Evolutionary conservation across 2,113 vertebrate genomes (phyloP).

Genomic region (Coregonus clupeaformis): DNA sequence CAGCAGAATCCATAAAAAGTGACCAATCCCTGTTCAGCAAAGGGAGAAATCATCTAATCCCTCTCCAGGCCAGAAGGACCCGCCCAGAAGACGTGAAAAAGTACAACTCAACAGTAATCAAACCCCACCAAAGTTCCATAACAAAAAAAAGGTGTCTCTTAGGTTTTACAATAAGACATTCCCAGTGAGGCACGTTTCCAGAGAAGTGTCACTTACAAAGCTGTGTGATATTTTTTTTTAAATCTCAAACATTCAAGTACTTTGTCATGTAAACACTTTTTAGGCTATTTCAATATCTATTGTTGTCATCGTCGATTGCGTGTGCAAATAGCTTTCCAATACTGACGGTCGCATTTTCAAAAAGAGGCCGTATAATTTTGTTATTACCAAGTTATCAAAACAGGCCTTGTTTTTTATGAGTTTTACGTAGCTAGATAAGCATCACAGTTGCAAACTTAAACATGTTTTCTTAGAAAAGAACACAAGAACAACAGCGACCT

Average conservation of each 20-base stretch:
- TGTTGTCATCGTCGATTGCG: slow-evolving; percentile 50
- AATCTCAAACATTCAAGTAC: slow-evolving; percentile 73
- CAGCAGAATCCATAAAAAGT: slow-evolving; percentile 24
- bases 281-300: slow-evolving; percentile 61
- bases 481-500: slow-evolving; percentile 82
- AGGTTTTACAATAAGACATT: slow-evolving; percentile 72
- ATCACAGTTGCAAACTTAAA: background rate
- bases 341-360: slow-evolving; percentile 8
- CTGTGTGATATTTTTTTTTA: slow-evolving; percentile 28
- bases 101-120: slow-evolving; percentile 38
- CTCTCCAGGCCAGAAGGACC: slow-evolving; percentile 37
- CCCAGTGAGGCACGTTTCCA: slow-evolving; percentile 73
- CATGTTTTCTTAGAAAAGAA: slow-evolving; percentile 54
- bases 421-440: background rate
- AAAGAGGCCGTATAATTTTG: slow-evolving; percentile 2
- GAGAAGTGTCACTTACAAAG: slow-evolving; percentile 70
- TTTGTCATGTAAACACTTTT: slow-evolving; percentile 75
- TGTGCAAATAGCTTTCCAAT: slow-evolving; percentile 61
- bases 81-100: slow-evolving; percentile 43
- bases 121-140: slow-evolving; percentile 24
- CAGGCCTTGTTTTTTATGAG: background rate
- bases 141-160: slow-evolving; percentile 55
- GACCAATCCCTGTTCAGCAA: slow-evolving; percentile 28
- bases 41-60: slow-evolving; percentile 19
- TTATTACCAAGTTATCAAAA: slow-evolving; percentile 21